Evolutionary conservation across 2,888 invertebrate species (phyloP).

Genomic region (Embidobia sp.): DNA sequence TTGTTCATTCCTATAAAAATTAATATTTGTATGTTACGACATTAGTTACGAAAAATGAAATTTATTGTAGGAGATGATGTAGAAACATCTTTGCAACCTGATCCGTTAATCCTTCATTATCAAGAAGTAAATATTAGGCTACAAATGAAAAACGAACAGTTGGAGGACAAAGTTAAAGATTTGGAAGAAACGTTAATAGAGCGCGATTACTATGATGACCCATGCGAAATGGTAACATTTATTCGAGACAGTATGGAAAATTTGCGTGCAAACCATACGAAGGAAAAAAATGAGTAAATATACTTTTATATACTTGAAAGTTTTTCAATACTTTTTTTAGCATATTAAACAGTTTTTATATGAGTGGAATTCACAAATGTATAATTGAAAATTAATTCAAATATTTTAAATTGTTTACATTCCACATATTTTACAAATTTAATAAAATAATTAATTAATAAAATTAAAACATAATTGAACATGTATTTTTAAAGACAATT

Average conservation of each 20-base stretch:
- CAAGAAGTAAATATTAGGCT: constrained; percentile 74
- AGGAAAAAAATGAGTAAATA: constrained; percentile 74
- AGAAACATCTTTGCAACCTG: constrained; percentile 71
- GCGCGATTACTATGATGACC: constrained; percentile 70
- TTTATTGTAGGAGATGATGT: constrained; percentile 69
- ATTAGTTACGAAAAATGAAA: neutral
- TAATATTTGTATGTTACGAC: too few species aligned
- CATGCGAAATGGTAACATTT: constrained; percentile 69
- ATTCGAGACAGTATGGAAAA: constrained; percentile 70
- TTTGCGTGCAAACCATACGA: constrained; percentile 68
- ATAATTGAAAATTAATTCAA: too few species aligned
- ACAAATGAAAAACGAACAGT: constrained; percentile 70
- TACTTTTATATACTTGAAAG: neutral
- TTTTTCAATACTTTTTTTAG: neutral
- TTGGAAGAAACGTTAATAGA: constrained; percentile 73
- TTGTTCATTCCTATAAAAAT: too few species aligned
- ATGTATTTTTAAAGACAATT: too few species aligned
- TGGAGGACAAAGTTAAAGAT: constrained; percentile 73
- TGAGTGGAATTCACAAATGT: too few species aligned
- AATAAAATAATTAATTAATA: too few species aligned
- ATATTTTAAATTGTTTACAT: too few species aligned
- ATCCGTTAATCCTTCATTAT: constrained; percentile 74
- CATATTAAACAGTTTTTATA: too few species aligned
- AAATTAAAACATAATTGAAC: too few species aligned
- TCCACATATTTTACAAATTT: too few species aligned